Evolutionary conservation across 2,113 vertebrate species (phyloP).

Genomic region (Tapirus terrestris): DNA sequence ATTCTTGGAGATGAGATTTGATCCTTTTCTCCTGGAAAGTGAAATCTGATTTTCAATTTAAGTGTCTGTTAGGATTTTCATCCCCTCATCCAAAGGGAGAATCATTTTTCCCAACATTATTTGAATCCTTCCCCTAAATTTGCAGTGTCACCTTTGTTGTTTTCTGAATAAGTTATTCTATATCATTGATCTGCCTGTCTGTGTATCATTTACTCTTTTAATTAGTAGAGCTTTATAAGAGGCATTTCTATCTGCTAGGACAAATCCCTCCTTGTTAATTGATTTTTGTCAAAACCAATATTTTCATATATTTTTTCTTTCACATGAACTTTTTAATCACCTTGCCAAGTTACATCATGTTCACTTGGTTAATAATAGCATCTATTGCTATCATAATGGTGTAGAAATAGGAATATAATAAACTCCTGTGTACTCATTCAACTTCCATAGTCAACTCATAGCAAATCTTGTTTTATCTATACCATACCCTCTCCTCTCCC

Average conservation of each 20-base stretch:
- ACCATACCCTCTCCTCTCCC: background rate
- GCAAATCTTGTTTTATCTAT: background rate
- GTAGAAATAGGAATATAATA: background rate
- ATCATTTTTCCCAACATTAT: background rate
- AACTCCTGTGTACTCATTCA: background rate
- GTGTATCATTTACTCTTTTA: background rate
- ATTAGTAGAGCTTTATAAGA: background rate
- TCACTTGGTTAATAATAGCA: background rate
- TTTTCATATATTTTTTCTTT: background rate
- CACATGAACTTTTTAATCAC: background rate
- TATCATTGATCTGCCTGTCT: background rate
- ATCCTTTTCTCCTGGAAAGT: conserved; percentile 14
- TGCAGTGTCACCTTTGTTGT: background rate
- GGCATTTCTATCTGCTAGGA: background rate
- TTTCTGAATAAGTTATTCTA: background rate
- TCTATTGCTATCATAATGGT: background rate
- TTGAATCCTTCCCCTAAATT: background rate
- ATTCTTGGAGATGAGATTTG: background rate
- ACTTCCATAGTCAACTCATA: background rate
- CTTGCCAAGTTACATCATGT: background rate
- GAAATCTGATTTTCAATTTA: background rate
- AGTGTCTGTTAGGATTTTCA: background rate
- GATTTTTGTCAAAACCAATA: background rate
- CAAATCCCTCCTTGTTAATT: background rate
- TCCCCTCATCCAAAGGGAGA: background rate